A percentile compares a stretch with the other conserved stretches of the same genome.
phyloP scores from a whole-genome alignment of 2,888 invertebrate genomes.

The Nephrocerus scutellatus region DNA sequence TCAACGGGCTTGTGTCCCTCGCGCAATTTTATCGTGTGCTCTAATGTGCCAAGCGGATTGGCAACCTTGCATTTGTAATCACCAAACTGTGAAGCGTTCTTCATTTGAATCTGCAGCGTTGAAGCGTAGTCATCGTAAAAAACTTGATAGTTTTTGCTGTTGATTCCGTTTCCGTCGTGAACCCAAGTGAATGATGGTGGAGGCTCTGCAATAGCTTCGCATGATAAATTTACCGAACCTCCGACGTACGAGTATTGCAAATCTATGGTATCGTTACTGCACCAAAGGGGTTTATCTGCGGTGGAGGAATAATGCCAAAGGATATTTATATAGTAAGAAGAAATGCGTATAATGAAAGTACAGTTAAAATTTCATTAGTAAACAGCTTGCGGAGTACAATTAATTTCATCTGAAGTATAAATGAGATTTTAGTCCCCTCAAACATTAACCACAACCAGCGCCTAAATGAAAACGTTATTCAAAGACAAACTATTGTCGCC shows the following conservation, averaged over 20 bases:
- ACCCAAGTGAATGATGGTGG: slow-evolving; percentile 52
- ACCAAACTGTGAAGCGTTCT: slow-evolving; percentile 46
- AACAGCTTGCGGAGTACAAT: too few species aligned
- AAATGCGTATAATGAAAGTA: too few species aligned
- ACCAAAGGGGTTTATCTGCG: slow-evolving; percentile 43
- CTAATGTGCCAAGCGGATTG: slow-evolving; percentile 51
- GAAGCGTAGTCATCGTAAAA: slow-evolving; percentile 42
- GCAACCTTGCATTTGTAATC: slow-evolving; percentile 54
- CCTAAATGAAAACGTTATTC: too few species aligned
- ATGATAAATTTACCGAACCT: slow-evolving; percentile 56
- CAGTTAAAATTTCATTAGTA: too few species aligned
- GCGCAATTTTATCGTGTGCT: slow-evolving; percentile 49
- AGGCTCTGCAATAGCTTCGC: slow-evolving; percentile 54
- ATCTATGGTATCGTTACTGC: slow-evolving; percentile 35
- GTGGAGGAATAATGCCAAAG: not conserved
- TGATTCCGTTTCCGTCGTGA: slow-evolving; percentile 40
- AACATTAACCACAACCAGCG: too few species aligned
- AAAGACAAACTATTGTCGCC: too few species aligned
- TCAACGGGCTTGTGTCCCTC: slow-evolving; percentile 52
- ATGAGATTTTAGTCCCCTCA: too few species aligned
- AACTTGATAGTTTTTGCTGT: slow-evolving; percentile 39
- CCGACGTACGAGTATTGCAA: slow-evolving; percentile 46
- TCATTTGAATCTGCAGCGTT: slow-evolving; percentile 39
- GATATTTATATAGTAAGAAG: too few species aligned
- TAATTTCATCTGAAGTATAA: too few species aligned